Evolutionary conservation across 2,113 vertebrate species (phyloP).

Genomic region (Centropristis striata): DNA sequence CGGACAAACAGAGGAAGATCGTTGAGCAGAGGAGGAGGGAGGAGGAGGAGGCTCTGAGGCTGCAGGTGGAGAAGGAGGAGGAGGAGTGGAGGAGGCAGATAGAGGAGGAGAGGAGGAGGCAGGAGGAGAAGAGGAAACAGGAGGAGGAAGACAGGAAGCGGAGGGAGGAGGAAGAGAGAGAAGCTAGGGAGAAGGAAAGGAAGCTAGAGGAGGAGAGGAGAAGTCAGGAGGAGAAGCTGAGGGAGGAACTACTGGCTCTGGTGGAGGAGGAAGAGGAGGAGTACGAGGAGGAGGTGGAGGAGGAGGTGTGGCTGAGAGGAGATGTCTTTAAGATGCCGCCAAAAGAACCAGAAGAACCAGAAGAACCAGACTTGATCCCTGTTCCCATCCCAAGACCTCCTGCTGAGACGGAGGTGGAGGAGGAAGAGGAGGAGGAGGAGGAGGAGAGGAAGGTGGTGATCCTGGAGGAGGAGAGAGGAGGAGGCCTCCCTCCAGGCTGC

Average conservation of each 20-base stretch:
- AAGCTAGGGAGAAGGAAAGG: constrained; percentile 54
- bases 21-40: constrained; percentile 63
- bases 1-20: constrained; percentile 66
- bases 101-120: constrained; percentile 51
- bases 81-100: constrained; percentile 55
- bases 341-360: constrained; percentile 53
- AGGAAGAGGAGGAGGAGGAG: constrained; percentile 9
- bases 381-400: constrained; percentile 61
- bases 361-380: constrained; percentile 52
- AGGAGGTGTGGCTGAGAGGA: constrained; percentile 83
- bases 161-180: constrained; percentile 46
- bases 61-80: constrained; percentile 62
- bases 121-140: constrained; percentile 34
- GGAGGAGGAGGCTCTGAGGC: constrained; percentile 70
- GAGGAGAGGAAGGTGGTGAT: constrained; percentile 13
- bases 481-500: constrained; percentile 88
- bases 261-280: constrained; percentile 44
- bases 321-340: constrained; percentile 85
- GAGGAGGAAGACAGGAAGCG: constrained; percentile 55
- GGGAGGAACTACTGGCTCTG: constrained; percentile 52
- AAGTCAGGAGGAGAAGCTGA: constrained; percentile 56
- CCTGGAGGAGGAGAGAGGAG: constrained; percentile 5
- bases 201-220: constrained; percentile 68
- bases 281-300: constrained; percentile 38
- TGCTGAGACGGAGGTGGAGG: constrained; percentile 9